These are phyloP conservation scores for Formica selysi DNA, from an alignment of 1,140 invertebrate genomes.

Conservation along the genomic window DNA sequence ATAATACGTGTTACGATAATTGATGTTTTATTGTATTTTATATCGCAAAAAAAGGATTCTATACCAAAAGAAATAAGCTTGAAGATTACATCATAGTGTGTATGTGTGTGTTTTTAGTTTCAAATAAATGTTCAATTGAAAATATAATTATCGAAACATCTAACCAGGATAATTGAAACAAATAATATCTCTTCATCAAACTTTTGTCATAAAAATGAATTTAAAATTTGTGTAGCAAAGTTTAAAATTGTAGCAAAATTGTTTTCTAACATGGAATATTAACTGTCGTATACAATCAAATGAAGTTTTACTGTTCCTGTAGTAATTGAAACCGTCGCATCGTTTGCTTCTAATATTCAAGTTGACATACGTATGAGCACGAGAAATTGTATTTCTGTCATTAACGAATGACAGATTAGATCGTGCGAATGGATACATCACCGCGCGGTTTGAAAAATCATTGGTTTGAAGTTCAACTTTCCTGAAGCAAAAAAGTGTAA, in stretches of 20 bases:
- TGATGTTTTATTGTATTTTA: not conserved
- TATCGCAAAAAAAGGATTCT: not conserved
- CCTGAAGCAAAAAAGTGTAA: not conserved
- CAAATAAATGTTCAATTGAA: conserved; percentile 3
- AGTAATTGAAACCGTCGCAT: not conserved
- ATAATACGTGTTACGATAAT: not conserved
- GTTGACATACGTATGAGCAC: not conserved
- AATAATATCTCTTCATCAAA: not conserved
- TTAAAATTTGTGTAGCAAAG: not conserved
- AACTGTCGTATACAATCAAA: not conserved
- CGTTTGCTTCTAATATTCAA: not conserved
- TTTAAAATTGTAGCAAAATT: not conserved
- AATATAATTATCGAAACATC: not conserved
- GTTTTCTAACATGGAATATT: not conserved
- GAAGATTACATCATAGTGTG: not conserved
- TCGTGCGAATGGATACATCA: not conserved
- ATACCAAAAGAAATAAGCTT: not conserved
- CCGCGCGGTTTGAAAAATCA: not conserved
- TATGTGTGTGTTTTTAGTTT: not conserved
- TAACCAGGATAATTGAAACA: not conserved
- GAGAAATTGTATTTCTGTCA: not conserved
- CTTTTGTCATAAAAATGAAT: not conserved
- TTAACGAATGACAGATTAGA: conserved; percentile 31
- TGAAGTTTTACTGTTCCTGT: not conserved
- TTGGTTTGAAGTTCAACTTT: conserved; percentile 18